Conservation (phyloP, 2,888 invertebrate genomes). For the Melanostoma mellinum region DNA sequence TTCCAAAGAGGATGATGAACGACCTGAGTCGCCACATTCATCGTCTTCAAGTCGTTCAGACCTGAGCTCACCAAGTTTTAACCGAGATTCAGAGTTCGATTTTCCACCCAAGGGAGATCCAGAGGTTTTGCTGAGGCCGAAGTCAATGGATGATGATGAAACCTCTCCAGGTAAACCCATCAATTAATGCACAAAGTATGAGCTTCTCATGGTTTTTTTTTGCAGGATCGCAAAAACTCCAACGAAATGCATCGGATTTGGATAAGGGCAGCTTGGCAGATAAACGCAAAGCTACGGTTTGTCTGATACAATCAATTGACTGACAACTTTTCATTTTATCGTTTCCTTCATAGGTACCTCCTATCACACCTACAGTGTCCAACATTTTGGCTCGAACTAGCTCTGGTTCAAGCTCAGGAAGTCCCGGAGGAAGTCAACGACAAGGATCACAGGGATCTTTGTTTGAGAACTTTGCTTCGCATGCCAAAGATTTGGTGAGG, state of each 20-base stretch:
- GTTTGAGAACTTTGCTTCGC: constrained; percentile 93
- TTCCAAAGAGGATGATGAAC: constrained; percentile 81
- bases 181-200: not conserved
- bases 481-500: constrained; percentile 93
- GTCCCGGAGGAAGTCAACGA: constrained; percentile 83
- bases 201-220: not conserved
- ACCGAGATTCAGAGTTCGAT: constrained; percentile 87
- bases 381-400: constrained; percentile 86
- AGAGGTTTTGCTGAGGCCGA: constrained; percentile 78
- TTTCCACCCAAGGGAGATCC: constrained; percentile 83
- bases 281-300: constrained; percentile 78
- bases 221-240: constrained; percentile 81
- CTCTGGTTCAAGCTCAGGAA: constrained; percentile 85
- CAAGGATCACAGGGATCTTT: constrained; percentile 93
- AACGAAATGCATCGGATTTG: constrained; percentile 76
- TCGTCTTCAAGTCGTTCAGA: constrained; percentile 89
- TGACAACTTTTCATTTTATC: not conserved
- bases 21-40: constrained; percentile 88
- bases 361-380: constrained; percentile 83
- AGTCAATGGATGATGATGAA: constrained; percentile 82
- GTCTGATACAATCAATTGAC: constrained; percentile 23
- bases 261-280: constrained; percentile 75
- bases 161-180: constrained; percentile 30
- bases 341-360: constrained; percentile 81
- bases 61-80: constrained; percentile 87